Base-by-base conservation (phyloP, 37 sponge, comb jelly and placozoan species). In the Ianthella basta region DNA sequence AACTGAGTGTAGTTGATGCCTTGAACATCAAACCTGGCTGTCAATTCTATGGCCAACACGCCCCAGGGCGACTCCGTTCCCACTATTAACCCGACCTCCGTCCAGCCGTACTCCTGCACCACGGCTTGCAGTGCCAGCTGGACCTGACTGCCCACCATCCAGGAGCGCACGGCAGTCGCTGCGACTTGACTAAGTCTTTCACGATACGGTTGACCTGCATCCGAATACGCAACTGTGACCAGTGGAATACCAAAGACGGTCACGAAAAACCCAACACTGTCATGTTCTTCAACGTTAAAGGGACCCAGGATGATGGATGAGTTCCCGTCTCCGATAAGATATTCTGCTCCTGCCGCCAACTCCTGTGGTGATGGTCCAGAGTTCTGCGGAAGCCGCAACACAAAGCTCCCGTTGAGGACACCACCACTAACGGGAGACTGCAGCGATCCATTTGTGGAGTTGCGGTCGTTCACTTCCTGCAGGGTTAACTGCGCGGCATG, bases 401-500 rank as follows among this genome's bases (percentile, higher is more conserved):
- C 72, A 4, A 33, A 25, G 72, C n/a, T 29, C 20, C 35, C 21
- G 37, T 35, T 30, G 2, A 27, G n/a, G n/a, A n/a, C 29, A 29
- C 2, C 64, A 12, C 29, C 29, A 33, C 29, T 70, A 35, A 33
- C 12, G 33, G 35, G 36, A 35, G 37, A 19, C 25, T 25, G 27
- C 25, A 61, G 25, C 2, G 63, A 27, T 25, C 63, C n/a, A 25
- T 4, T 61, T 27, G 37, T 33, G 20, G 12, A 2, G 33, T 6
- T 33, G 5, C 32, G 36, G 72, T 33, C 29, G 72, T 70, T 34
- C 72, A 70, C 20, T 2, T 4, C 8, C 6, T 29, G 32, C 37
- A 70, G 33, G 72, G 72, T 10, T 3, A 70, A 19, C 72, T 70
- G 72, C 72, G 37, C 35, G 4, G 72, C 72, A 5, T 70, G 72